Base-by-base conservation (phyloP, 2,888 invertebrate species). In the Eupithecia pulchellata region DNA sequence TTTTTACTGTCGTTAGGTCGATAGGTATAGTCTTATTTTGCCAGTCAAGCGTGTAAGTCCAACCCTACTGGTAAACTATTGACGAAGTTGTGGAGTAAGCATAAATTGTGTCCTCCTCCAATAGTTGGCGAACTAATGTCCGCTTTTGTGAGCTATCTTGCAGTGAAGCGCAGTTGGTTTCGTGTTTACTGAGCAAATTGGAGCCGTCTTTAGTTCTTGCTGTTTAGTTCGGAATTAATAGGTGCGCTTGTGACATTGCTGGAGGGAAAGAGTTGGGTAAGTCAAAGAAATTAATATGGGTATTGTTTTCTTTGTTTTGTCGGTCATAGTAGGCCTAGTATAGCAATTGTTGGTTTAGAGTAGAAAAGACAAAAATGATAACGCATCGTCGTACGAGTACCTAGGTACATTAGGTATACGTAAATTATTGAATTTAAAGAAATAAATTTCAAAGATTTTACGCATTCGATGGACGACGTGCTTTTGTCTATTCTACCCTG, bases 71-170 rank as follows among this genome's bases (percentile, higher is more conserved):
- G 69, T 77, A 76, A 85, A 85, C 83, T 86, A 85, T 84, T 83
- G 84, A 83, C 81, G 79, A 85, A 87, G 84, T 86, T 85, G 81
- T 77, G 75, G 81, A 83, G 86, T 82, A 79, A 84, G 85, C 86
- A 89, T 89, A 88, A 88, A 89, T 89, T 86, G 84, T 83, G 81
- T 86, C 84, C 80, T 78, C 71, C 79, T 79, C 82, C 86, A 84
- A 86, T 86, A 86, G 84, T 86, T 87, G 78, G 80, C 76, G 80
- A 87, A 84, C 82, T 86, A 85, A 86, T 86, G 86, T 83, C 81
- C 81, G 81, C 83, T 84, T 80, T 84, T 85, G 84, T 84, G 84
- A 85, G 82, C 80, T 84, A 84, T 83, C 84, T 83, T 77, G 81
- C 77, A 76, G 75, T 73, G 79, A 68, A 79, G 82, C 82, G 80